These are phyloP conservation scores for Spodoptera litura DNA, from an alignment of 1,140 invertebrate species.

Conservation along the genomic window DNA sequence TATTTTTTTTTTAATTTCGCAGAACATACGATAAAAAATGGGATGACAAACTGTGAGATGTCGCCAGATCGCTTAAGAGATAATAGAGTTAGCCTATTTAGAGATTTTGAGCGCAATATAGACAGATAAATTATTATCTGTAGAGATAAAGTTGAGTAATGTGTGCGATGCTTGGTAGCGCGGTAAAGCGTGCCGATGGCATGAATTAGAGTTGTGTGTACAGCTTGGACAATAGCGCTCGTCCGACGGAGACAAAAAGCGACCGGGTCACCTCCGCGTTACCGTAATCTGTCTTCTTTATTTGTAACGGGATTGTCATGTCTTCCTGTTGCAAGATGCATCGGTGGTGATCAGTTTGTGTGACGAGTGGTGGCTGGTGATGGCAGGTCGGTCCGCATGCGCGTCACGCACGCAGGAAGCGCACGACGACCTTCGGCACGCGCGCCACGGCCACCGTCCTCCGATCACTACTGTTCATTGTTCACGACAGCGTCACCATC, in stretches of 20 bases:
- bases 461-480: slow-evolving; percentile 70
- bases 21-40: slow-evolving; percentile 58
- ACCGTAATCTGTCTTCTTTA: slow-evolving; percentile 57
- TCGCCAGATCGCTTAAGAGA: slow-evolving; percentile 50
- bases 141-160: slow-evolving; percentile 36
- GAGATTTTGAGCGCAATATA: slow-evolving; percentile 39
- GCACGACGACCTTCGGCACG: slow-evolving; percentile 73
- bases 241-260: slow-evolving; percentile 65
- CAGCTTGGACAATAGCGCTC: slow-evolving; percentile 48
- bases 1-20: slow-evolving; percentile 60
- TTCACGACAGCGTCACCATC: slow-evolving; percentile 54
- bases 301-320: slow-evolving; percentile 49
- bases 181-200: slow-evolving; percentile 40
- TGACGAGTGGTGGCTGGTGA: slow-evolving; percentile 35
- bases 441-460: slow-evolving; percentile 74
- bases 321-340: slow-evolving; percentile 8
- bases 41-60: slow-evolving; percentile 55
- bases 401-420: slow-evolving; percentile 83
- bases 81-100: slow-evolving; percentile 50
- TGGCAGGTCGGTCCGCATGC: slow-evolving; percentile 65
- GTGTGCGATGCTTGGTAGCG: not conserved
- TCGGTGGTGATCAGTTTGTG: not conserved
- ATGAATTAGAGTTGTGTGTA: slow-evolving; percentile 40
- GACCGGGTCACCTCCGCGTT: slow-evolving; percentile 71
- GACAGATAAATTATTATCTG: slow-evolving; percentile 37